Evolutionary conservation across 2,888 invertebrate genomes (phyloP), one percentile per base, ranked within the genome.

Genomic region (Athripsodes cinereus): DNA sequence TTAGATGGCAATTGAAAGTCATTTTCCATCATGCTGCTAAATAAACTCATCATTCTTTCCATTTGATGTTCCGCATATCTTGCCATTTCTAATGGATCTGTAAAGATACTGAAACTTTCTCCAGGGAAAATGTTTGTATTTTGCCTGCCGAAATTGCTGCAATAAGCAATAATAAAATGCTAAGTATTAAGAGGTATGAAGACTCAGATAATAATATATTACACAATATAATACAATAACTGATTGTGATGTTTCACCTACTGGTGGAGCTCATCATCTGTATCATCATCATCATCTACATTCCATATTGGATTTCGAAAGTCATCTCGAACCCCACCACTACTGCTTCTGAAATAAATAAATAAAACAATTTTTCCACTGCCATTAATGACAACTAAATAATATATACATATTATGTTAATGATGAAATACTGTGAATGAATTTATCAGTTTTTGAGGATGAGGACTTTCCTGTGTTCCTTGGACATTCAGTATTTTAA

Each of bases 61-160:
- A 81, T 75, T 66, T 81, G 76, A 13, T 74, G 69, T 66, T 81
- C 79, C 65, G 81, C 79, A 62, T 73, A 78, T 55, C 70, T 69
- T 51, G 78, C 77, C 66, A 81, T 78, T 68, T 81, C 74, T 48
- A 76, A 60, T 0, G 80, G 78, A 67, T 79, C 73, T n/a, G 71
- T 70, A 64, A 76, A 76, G 1, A 80, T 66, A 52, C 71, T 69
- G 64, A 80, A 79, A 5, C 59, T 50, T 50, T 21, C 52, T n/a
- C 51, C 51, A 21, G 26, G 56, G 21, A 51, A 13, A 13, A 26
- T 57, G 20, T 52, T 44, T 10, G 8, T 22, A 16, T 51, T 46
- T 26, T 47, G 19, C 13, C 40, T 49, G 35, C 22, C 22, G 16
- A 47, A 57, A 18, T 35, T 16, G 22, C 57, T 57, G 35, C 19